These are phyloP conservation scores for Sinocyclocheilus maitianheensis DNA, from an alignment of 2,113 vertebrate species.

Conservation along the genomic window DNA sequence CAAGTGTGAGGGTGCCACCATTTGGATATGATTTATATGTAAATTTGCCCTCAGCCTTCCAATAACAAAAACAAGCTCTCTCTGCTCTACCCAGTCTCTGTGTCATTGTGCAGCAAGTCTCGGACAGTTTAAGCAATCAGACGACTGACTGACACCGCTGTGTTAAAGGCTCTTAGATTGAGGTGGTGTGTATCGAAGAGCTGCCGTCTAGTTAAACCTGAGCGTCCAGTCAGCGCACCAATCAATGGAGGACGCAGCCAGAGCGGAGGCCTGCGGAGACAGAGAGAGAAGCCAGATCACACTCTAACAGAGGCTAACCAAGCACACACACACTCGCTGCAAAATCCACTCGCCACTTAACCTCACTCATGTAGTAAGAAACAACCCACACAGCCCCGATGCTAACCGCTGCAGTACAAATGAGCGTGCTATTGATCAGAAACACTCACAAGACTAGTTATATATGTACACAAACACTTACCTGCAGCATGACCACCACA, in stretches of 20 bases:
- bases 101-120: slow-evolving; percentile 23
- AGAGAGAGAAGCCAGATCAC: slow-evolving; percentile 32
- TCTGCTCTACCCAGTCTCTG: neutral
- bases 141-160: slow-evolving; percentile 39
- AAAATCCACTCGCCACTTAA: neutral
- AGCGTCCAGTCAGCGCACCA: neutral
- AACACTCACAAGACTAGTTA: neutral
- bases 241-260: slow-evolving; percentile 41
- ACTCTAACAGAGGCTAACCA: neutral
- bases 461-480: slow-evolving; percentile 21
- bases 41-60: neutral
- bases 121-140: slow-evolving; percentile 50
- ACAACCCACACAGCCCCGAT: neutral
- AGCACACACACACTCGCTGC: neutral
- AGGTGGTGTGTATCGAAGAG: slow-evolving; percentile 40
- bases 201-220: slow-evolving; percentile 56
- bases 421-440: neutral
- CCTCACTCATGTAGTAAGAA: neutral
- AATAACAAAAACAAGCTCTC: slow-evolving; percentile 1
- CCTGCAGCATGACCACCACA: neutral
- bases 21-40: slow-evolving; percentile 8
- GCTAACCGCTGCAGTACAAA: neutral
- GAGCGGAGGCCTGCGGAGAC: slow-evolving; percentile 54
- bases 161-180: slow-evolving; percentile 52
- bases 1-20: neutral